Base-by-base conservation (phyloP, 2,797 vertebrate genomes). In the Hemibagrus guttatus region DNA sequence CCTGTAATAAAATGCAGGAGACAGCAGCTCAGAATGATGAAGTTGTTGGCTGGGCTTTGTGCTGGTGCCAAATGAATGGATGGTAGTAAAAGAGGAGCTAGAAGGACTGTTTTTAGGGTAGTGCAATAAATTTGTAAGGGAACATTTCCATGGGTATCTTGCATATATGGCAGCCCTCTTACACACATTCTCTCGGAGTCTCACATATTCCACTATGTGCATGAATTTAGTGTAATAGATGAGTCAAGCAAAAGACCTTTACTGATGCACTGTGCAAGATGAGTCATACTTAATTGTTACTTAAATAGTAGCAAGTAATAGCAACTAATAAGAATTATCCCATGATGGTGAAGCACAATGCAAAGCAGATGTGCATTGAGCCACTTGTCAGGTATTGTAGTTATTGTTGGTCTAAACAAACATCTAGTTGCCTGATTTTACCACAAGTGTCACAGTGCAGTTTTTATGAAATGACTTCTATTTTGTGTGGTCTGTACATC, bases 401-500 rank as follows among this genome's bases (percentile, higher is more conserved):
- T 76, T 56, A 4, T 56, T 79, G 28, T 56, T 56, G 0, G 28
- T 31, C 4, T 31, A 39, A 42, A 63, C 78, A 42, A 63, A 13
- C 7, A 0, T 63, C 17, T 21, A 12, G 28, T 21, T 17, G 23
- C 78, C 39, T 63, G 4, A 66, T 81, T 82, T 49, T 52, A 26
- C 17, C 26, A 78, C 74, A 54, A 80, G 49, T 21, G 35, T 85
- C 64, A 52, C 28, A 66, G 56, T 68, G 26, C 12, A 19, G 19
- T 69, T 69, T 16, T 52, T 35, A 42, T 35, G 17, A 31, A 23
- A 56, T 31, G 58, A 6, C 68, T 74, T 42, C 17, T 64, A 12
- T 66, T 85, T 85, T 83, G 17, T 72, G 52, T 72, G 63, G 61
- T 85, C 39, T 86, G 86, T 86, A 28, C 26, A 19, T n/a, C 11